A percentile compares a stretch with the other conserved stretches of the same genome.
Conservation (phyloP, 2,797 vertebrate species). For the Sebastes oblongus region DNA sequence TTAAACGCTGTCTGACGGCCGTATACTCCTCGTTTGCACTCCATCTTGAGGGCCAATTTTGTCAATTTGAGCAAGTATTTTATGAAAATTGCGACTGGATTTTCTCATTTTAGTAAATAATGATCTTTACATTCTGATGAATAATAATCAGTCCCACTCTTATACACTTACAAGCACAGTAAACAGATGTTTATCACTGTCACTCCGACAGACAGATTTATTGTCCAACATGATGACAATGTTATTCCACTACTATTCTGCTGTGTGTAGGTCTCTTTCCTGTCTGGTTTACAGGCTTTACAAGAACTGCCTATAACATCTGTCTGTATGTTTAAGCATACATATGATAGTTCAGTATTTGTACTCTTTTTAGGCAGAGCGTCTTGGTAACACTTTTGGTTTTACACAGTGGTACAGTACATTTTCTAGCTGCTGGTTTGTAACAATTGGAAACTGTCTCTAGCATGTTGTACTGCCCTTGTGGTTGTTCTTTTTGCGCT, state of each 20-base stretch:
- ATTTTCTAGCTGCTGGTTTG: slow-evolving; percentile 19
- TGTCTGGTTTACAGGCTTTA: slow-evolving; percentile 24
- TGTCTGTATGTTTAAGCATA: background rate
- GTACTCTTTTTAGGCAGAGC: background rate
- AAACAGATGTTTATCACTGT: background rate
- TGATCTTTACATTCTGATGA: background rate
- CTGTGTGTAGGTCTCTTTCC: background rate
- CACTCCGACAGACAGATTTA: background rate
- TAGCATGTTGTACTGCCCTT: background rate
- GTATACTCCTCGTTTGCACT: background rate
- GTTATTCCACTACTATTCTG: background rate
- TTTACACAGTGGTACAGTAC: background rate
- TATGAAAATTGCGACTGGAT: background rate
- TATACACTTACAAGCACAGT: background rate
- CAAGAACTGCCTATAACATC: slow-evolving; percentile 18
- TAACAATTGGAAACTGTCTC: background rate
- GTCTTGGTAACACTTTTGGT: slow-evolving; percentile 3
- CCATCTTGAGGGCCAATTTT: background rate
- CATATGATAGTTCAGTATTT: background rate
- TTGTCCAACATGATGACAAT: background rate
- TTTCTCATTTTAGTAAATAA: background rate
- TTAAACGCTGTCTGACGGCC: background rate
- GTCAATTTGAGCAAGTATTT: background rate
- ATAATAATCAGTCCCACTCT: background rate
- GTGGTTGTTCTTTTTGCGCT: background rate